phyloP scores from a whole-genome alignment of 2,113 vertebrate species.

The Diphyllodes magnificus region DNA sequence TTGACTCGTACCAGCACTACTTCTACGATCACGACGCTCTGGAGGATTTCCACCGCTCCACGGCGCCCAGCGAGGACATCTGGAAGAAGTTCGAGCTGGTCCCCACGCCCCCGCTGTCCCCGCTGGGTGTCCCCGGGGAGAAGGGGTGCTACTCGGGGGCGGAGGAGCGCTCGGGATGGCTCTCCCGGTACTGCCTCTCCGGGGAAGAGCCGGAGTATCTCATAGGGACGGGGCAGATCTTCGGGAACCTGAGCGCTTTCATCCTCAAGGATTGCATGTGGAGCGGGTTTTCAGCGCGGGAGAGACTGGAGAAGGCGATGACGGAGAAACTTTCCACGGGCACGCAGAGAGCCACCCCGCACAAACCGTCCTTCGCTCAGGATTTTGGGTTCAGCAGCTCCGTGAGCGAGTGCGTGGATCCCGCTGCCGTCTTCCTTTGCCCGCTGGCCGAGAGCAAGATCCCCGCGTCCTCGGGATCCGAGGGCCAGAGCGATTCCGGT shows the following conservation, averaged over 20 bases:
- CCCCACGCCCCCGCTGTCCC: slow-evolving; percentile 85
- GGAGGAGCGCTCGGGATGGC: slow-evolving; percentile 73
- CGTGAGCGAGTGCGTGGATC: slow-evolving; percentile 80
- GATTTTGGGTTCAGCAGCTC: slow-evolving; percentile 57
- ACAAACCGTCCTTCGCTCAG: slow-evolving; percentile 58
- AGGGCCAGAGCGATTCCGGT: slow-evolving; percentile 91
- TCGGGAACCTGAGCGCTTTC: slow-evolving; percentile 87
- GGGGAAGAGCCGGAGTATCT: slow-evolving; percentile 82
- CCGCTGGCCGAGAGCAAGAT: slow-evolving; percentile 80
- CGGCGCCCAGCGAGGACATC: slow-evolving; percentile 92
- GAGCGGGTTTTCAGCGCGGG: slow-evolving; percentile 87
- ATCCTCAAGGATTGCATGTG: slow-evolving; percentile 96
- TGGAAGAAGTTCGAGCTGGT: slow-evolving; percentile 98
- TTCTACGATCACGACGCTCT: slow-evolving; percentile 84
- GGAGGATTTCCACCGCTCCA: slow-evolving; percentile 91
- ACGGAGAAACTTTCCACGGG: slow-evolving; percentile 71
- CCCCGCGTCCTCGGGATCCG: slow-evolving; percentile 87
- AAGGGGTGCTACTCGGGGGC: slow-evolving; percentile 40
- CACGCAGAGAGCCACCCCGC: slow-evolving; percentile 32
- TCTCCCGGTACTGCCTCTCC: slow-evolving; percentile 66
- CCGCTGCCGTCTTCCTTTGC: slow-evolving; percentile 82
- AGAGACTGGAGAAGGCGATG: slow-evolving; percentile 85
- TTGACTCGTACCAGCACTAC: slow-evolving; percentile 85
- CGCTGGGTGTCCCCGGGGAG: slow-evolving; percentile 69
- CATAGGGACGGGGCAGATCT: slow-evolving; percentile 71